phyloP scores from a whole-genome alignment of 2,113 vertebrate genomes.

The Rhipidura dahli region DNA sequence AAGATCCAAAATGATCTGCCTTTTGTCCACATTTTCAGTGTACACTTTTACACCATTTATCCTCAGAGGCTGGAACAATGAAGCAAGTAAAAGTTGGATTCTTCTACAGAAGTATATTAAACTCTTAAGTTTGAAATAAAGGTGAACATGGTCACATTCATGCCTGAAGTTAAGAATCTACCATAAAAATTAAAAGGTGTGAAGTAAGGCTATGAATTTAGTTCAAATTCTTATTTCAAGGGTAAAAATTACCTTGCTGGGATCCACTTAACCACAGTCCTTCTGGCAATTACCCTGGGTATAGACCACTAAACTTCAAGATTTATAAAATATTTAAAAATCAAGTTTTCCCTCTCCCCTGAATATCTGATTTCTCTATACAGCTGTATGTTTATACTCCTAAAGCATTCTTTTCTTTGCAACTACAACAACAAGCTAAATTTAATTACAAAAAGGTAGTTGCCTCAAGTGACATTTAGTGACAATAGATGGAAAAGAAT shows the following conservation, averaged over 20 bases:
- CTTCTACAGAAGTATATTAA: background rate
- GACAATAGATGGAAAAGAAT: background rate
- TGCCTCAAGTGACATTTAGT: background rate
- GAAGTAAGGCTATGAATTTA: background rate
- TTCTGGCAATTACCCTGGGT: background rate
- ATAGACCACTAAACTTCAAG: background rate
- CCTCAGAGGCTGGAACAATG: conserved; percentile 83
- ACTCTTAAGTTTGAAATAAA: background rate
- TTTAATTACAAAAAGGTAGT: background rate
- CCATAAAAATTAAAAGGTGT: background rate
- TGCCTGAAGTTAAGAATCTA: background rate
- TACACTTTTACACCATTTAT: conserved; percentile 97
- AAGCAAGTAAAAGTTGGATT: background rate
- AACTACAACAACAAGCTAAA: background rate
- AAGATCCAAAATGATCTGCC: conserved; percentile 97
- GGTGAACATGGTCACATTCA: background rate
- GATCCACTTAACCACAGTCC: background rate
- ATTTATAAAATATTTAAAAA: background rate
- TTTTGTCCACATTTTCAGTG: conserved; percentile 96
- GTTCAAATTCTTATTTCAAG: background rate
- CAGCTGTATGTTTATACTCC: background rate
- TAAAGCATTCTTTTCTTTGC: background rate
- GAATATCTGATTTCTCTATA: background rate
- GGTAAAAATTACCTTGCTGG: background rate
- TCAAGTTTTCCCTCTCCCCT: background rate